Evolutionary conservation across 1,140 invertebrate genomes (phyloP).

Genomic region (Aphidius ervi): DNA sequence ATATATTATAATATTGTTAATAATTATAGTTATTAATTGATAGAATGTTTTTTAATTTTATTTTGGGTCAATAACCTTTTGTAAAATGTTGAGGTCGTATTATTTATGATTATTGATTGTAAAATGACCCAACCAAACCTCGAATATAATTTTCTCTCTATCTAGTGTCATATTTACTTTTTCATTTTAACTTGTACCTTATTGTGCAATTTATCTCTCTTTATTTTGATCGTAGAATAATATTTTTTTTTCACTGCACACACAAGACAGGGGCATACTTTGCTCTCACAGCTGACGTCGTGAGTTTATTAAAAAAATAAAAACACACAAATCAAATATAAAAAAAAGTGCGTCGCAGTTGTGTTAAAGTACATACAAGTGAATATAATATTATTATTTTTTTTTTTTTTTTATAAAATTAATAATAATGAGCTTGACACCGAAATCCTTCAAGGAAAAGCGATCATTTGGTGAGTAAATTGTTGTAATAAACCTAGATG

Average conservation of each 20-base stretch:
- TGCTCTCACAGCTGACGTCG: too few species aligned
- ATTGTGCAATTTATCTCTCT: background rate
- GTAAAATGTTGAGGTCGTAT: too few species aligned
- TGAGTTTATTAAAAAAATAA: too few species aligned
- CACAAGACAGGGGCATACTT: too few species aligned
- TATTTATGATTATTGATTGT: too few species aligned
- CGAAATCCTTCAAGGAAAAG: constrained; percentile 41
- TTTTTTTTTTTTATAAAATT: constrained; percentile 1
- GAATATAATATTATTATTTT: constrained; percentile 4
- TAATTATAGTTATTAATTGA: too few species aligned
- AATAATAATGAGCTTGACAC: constrained; percentile 35
- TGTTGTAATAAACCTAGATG: background rate
- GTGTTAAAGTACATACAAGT: background rate
- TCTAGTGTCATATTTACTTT: background rate
- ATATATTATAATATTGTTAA: too few species aligned
- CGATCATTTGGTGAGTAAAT: constrained; percentile 39
- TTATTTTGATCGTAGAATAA: constrained; percentile 15
- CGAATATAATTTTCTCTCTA: too few species aligned
- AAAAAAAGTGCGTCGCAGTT: constrained; percentile 21
- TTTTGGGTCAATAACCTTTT: too few species aligned
- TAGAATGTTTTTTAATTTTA: too few species aligned
- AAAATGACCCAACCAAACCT: too few species aligned
- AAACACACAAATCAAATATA: constrained; percentile 17
- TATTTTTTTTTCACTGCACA: background rate
- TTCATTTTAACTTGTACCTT: background rate